A percentile compares a stretch with the other conserved stretches of the same genome.
phyloP scores from a whole-genome alignment of 2,113 vertebrate species.

The Prunella fulvescens region DNA sequence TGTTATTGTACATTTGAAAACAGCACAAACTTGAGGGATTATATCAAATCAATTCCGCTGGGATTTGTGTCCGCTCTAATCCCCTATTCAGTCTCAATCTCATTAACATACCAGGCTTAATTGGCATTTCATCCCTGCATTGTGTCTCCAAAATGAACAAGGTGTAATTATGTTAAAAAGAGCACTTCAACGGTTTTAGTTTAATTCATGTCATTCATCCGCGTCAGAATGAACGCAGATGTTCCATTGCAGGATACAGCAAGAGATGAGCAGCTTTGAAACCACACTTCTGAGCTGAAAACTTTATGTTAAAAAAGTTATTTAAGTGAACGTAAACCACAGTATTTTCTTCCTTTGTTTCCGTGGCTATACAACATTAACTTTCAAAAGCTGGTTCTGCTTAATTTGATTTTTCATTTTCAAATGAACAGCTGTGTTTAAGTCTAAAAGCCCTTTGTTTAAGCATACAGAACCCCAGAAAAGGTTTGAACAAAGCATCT shows the following conservation, averaged over 20 bases:
- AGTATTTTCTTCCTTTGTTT: slow-evolving; percentile 75
- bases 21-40: slow-evolving; percentile 64
- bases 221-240: slow-evolving; percentile 77
- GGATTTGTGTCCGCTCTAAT: slow-evolving; percentile 65
- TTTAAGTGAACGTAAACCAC: slow-evolving; percentile 73
- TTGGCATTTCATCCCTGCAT: slow-evolving; percentile 78
- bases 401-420: slow-evolving; percentile 79
- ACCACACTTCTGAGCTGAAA: slow-evolving; percentile 58
- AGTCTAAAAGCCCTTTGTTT: slow-evolving; percentile 79
- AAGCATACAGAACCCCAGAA: slow-evolving; percentile 71
- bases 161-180: slow-evolving; percentile 79
- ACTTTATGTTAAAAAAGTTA: slow-evolving; percentile 74
- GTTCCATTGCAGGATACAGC: slow-evolving; percentile 69
- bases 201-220: slow-evolving; percentile 74
- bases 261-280: slow-evolving; percentile 68
- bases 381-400: slow-evolving; percentile 77
- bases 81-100: slow-evolving; percentile 71
- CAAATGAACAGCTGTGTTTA: slow-evolving; percentile 82
- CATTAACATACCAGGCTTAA: slow-evolving; percentile 76
- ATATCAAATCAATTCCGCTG: slow-evolving; percentile 57
- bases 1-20: slow-evolving; percentile 48
- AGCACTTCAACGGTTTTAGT: slow-evolving; percentile 51
- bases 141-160: slow-evolving; percentile 75
- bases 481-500: slow-evolving; percentile 71
- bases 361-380: slow-evolving; percentile 69